Evolutionary conservation across 1,140 invertebrate genomes (phyloP).

Genomic region (Diabrotica virgifera): DNA sequence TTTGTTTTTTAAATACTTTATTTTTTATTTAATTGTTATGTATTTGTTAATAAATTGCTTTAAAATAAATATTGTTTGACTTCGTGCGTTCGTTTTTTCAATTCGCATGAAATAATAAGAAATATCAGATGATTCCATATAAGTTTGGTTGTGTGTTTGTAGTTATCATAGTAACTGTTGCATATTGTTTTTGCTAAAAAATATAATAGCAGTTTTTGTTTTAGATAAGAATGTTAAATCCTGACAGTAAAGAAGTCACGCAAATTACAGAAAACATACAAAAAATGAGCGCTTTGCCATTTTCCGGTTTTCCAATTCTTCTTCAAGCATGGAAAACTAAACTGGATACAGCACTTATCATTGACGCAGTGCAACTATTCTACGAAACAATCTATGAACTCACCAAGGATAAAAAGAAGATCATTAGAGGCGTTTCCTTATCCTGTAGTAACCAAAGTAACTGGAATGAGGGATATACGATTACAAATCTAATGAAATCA

Average conservation of each 20-base stretch:
- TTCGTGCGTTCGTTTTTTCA: no score
- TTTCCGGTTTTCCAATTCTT: no score
- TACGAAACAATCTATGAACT: slow-evolving; percentile 63
- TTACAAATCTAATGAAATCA: slow-evolving; percentile 85
- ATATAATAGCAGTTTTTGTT: background rate
- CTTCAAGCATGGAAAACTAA: slow-evolving; percentile 23
- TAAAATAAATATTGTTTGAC: no score
- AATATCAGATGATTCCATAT: no score
- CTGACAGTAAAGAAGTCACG: slow-evolving; percentile 13
- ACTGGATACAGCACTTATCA: slow-evolving; percentile 65
- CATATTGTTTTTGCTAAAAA: no score
- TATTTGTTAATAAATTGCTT: no score
- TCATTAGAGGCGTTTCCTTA: slow-evolving; percentile 50
- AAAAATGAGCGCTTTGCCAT: background rate
- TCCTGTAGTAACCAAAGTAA: slow-evolving; percentile 66
- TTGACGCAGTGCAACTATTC: slow-evolving; percentile 75
- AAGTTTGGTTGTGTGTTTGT: no score
- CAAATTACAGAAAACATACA: slow-evolving; percentile 6
- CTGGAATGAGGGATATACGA: slow-evolving; percentile 79
- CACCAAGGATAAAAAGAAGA: slow-evolving; percentile 49
- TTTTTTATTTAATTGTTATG: no score
- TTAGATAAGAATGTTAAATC: slow-evolving; percentile 28
- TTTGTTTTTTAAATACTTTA: no score
- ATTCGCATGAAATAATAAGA: no score
- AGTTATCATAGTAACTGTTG: no score